These are phyloP conservation scores for Cydia fagiglandana DNA, from an alignment of 1,140 invertebrate genomes.

Conservation along the genomic window DNA sequence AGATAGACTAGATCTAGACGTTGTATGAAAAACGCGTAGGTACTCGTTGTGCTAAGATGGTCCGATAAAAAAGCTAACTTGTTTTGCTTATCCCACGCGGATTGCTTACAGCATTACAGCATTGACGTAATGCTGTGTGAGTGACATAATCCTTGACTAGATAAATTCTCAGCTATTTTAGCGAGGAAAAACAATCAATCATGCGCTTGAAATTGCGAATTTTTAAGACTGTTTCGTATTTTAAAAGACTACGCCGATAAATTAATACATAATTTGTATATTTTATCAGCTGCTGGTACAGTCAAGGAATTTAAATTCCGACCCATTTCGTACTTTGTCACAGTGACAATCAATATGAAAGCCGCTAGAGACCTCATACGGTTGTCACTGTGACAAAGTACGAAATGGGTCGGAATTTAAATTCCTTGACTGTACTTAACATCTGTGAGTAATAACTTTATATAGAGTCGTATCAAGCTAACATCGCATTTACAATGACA, in stretches of 20 bases:
- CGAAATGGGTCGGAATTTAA: no score
- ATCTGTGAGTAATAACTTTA: no score
- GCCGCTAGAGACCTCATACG: no score
- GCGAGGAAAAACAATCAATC: slow-evolving; percentile 25
- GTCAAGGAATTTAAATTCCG: no score
- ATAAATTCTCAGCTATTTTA: slow-evolving; percentile 29
- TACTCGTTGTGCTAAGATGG: slow-evolving; percentile 10
- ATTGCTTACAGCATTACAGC: background rate
- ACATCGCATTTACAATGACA: no score
- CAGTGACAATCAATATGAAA: no score
- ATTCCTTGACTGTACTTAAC: no score
- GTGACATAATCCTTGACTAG: slow-evolving; percentile 31
- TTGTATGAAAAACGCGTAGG: slow-evolving; percentile 9
- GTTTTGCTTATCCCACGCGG: slow-evolving; percentile 30
- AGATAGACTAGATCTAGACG: slow-evolving; percentile 28
- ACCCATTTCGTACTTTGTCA: no score
- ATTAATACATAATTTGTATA: background rate
- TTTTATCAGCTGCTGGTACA: no score
- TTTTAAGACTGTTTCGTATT: background rate
- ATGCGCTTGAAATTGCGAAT: background rate
- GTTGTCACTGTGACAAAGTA: no score
- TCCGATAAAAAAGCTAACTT: slow-evolving; percentile 23
- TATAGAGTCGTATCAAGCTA: no score
- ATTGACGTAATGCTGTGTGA: slow-evolving; percentile 29
- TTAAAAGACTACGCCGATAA: background rate